phyloP scores from a whole-genome alignment of 2,113 vertebrate genomes.

The Macroglossus sobrinus region DNA sequence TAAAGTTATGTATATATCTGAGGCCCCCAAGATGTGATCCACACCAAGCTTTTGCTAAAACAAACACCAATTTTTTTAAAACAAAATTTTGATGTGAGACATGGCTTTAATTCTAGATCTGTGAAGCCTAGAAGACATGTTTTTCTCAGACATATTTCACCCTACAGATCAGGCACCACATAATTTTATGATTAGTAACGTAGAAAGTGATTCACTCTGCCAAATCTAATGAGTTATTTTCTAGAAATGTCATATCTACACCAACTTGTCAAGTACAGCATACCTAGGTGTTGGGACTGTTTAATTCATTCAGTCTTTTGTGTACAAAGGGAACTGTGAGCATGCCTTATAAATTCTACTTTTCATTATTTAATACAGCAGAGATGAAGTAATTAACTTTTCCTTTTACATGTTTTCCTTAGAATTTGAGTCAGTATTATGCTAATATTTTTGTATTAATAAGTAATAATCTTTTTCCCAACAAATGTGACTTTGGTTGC shows the following conservation, averaged over 20 bases:
- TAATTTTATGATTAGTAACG: slow-evolving; percentile 2
- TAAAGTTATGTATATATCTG: not conserved
- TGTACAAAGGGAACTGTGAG: not conserved
- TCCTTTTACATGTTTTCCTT: not conserved
- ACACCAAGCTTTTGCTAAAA: not conserved
- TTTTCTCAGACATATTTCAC: slow-evolving; percentile 40
- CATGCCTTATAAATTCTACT: not conserved
- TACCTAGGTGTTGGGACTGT: not conserved
- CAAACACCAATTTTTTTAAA: not conserved
- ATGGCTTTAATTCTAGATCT: not conserved
- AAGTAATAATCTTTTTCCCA: not conserved
- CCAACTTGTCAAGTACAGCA: not conserved
- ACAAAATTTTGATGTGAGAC: not conserved
- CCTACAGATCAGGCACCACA: not conserved
- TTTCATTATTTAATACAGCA: not conserved
- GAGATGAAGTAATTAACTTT: not conserved
- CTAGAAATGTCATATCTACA: not conserved
- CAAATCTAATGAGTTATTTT: slow-evolving; percentile 50
- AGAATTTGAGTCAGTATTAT: not conserved
- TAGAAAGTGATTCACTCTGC: slow-evolving; percentile 17
- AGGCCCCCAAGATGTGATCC: not conserved
- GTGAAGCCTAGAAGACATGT: not conserved
- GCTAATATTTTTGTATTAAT: not conserved
- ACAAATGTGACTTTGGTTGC: not conserved
- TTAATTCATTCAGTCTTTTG: slow-evolving; percentile 1